Conservation (phyloP, 1,140 invertebrate species). For the Diachasma alloeum region DNA sequence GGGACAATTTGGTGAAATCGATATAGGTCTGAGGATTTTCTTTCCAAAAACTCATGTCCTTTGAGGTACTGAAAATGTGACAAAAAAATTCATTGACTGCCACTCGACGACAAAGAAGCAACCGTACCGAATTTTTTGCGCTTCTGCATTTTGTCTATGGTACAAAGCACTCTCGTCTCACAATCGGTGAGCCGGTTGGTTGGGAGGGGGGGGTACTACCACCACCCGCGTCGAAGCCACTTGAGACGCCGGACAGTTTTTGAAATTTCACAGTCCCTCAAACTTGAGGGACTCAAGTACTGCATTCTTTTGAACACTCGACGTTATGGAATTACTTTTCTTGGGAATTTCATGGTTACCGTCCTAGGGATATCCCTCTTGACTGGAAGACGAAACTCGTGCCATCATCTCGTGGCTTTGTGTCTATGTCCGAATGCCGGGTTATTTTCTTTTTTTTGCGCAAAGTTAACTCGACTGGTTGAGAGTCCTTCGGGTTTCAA, state of each 20-base stretch:
- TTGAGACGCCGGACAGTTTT: conserved; percentile 5
- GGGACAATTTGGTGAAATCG: neutral
- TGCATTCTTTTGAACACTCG: neutral
- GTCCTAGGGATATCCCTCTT: neutral
- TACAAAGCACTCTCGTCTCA: neutral
- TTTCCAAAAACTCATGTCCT: neutral
- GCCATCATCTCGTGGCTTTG: neutral
- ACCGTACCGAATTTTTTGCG: neutral
- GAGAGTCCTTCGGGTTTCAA: too few species aligned
- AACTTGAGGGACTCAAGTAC: neutral
- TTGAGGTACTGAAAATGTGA: neutral
- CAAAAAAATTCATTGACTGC: neutral
- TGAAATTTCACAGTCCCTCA: neutral
- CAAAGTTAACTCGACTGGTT: neutral
- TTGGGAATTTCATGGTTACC: neutral
- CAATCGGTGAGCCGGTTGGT: neutral
- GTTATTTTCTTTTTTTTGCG: neutral
- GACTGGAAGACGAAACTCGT: neutral
- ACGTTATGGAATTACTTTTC: conserved; percentile 11
- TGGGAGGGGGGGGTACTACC: neutral
- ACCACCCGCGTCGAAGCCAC: conserved; percentile 9
- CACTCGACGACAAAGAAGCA: neutral
- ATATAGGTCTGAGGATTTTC: neutral
- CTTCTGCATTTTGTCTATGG: conserved; percentile 1
- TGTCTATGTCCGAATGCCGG: neutral